Evolutionary conservation across 2,888 invertebrate species (phyloP).

Genomic region (Leucophenga maculata): DNA sequence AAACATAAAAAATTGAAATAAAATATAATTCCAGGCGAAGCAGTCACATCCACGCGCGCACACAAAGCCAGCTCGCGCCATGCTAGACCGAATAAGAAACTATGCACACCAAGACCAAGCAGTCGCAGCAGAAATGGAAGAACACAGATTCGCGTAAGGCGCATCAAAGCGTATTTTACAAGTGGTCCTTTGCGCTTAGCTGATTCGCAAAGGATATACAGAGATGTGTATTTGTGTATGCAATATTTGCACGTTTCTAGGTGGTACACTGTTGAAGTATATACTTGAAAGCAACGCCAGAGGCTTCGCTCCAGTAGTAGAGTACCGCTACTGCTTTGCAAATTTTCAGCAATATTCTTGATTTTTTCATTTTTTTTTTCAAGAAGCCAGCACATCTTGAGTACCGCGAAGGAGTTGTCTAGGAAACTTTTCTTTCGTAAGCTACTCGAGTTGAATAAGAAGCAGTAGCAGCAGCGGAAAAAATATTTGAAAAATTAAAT

Average conservation of each 20-base stretch:
- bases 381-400: slow-evolving; percentile 26
- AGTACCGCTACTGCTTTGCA: slow-evolving; percentile 27
- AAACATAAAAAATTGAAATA: slow-evolving; percentile 26
- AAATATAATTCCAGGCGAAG: slow-evolving; percentile 40
- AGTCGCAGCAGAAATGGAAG: slow-evolving; percentile 37
- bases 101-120: slow-evolving; percentile 28
- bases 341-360: slow-evolving; percentile 37
- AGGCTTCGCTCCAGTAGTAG: not conserved
- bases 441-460: slow-evolving; percentile 42
- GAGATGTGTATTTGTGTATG: slow-evolving; percentile 16
- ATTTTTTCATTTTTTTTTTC: slow-evolving; percentile 35
- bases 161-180: slow-evolving; percentile 68
- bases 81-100: not conserved
- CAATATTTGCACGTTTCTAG: too few species aligned
- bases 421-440: slow-evolving; percentile 63
- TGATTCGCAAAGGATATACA: slow-evolving; percentile 63
- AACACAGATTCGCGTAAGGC: slow-evolving; percentile 45
- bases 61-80: not conserved
- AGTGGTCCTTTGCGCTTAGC: slow-evolving; percentile 68
- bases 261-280: too few species aligned
- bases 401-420: slow-evolving; percentile 65
- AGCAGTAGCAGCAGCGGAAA: slow-evolving; percentile 20
- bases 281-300: slow-evolving; percentile 29
- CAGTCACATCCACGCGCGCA: slow-evolving; percentile 13
- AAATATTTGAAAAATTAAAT: slow-evolving; percentile 38